Evolutionary conservation across 2,888 invertebrate species (phyloP).

Genomic region (Omphaloscelis lunosa): DNA sequence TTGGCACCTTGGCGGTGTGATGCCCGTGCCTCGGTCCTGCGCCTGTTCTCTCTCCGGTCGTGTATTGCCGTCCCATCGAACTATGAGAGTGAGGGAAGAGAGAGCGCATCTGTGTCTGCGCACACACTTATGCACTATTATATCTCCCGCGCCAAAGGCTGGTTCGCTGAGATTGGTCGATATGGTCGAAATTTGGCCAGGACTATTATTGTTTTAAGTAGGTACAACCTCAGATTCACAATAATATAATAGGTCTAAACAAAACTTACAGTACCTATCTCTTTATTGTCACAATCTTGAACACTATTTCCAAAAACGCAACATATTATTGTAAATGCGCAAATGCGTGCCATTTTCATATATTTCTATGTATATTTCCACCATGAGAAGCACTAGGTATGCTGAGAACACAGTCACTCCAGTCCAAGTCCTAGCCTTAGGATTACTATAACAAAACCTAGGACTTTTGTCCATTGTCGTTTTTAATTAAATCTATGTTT

Average conservation of each 20-base stretch:
- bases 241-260: background rate
- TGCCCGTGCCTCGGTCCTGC: too few species aligned
- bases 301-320: constrained; percentile 61
- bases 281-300: background rate
- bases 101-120: too few species aligned
- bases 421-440: constrained; percentile 79
- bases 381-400: constrained; percentile 81
- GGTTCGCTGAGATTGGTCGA: too few species aligned
- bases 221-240: background rate
- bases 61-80: too few species aligned
- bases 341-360: constrained; percentile 82
- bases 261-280: constrained; percentile 10
- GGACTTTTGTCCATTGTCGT: constrained; percentile 74
- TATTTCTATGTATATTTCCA: constrained; percentile 84
- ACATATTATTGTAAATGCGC: constrained; percentile 76
- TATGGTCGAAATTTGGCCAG: too few species aligned
- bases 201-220: background rate
- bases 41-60: too few species aligned
- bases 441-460: constrained; percentile 77
- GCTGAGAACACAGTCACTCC: constrained; percentile 86
- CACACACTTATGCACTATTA: too few species aligned
- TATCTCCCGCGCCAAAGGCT: too few species aligned
- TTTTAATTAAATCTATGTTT: background rate
- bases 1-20: too few species aligned
- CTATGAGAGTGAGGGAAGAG: too few species aligned